Evolutionary conservation across 2,888 invertebrate genomes (phyloP), one percentile per base, ranked within the genome.

Genomic region (Julus scanicus): DNA sequence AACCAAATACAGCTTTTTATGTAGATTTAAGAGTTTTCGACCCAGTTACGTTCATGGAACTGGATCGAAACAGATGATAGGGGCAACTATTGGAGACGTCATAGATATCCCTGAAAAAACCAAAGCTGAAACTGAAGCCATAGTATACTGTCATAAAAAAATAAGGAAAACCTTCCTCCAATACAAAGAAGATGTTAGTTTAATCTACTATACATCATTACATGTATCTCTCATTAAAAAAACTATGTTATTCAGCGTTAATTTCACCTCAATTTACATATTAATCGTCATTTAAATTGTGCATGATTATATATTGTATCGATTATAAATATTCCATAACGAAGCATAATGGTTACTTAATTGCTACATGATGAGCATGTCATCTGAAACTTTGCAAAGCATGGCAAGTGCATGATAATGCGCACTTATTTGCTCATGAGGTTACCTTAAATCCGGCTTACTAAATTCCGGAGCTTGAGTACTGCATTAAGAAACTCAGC

Each of bases 61-160:
- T 9, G 94, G 94, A 8, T 91, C 91, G n/a, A 90, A 92, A 15
- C 94, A 95, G 0, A 90, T 95, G 3, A 90, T 92, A 11, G 92
- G 93, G 39, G 91, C 92, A 44, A 95, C 94, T 2, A 90, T 95
- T 4, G 95, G 95, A 0, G 92, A 94, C 89, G 91, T 94, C 44
- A 89, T 95, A 48, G 94, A 94, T 89, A 90, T 94, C 0, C 94
- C 92, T 0, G 90, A 93, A 20, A 92, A 92, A 87, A 92, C 92
- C 88, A 94, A 93, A 92, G 94, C 94, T 0, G 93, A 94, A 88
- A 92, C 93, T 17, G 93, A 94, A 57, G 94, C 94, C 1, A 90
- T 95, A 29, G 93, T 95, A 15, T 94, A 95, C 0, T 91, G 92
- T 17, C 92, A 93, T 53, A 94, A 95, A 91, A 92, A 92, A 5